Evolutionary conservation across 1,140 invertebrate species (phyloP), one percentile per base, ranked within the genome.

Genomic region (Formica exsecta): DNA sequence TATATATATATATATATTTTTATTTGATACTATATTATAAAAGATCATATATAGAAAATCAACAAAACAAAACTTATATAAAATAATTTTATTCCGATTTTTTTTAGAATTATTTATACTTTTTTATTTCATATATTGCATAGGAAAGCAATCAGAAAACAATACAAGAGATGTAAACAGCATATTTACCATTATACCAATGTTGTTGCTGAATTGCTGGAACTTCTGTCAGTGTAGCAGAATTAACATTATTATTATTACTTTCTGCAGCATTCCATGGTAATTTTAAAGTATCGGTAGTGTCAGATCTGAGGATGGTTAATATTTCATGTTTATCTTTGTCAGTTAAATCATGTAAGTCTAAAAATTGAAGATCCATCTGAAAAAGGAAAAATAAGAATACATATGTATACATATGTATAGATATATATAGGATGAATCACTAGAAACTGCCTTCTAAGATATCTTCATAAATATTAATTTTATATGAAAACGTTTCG

Each of bases 321-420:
- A 90, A 88, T 48, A 95, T 91, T 62, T 94, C 89, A 91, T 92
- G 87, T 89, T 90, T 93, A 81, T 91, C 86, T 70, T 68, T 92
- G 44, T 94, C 93, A 88, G 94, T 93, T 90, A 95, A 91, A 89
- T 92, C 93, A 75, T 87, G 75, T 75, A 95, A 91, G 90, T 95
- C 93, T 86, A 95, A 89, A 85, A 95, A 95, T 86, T 94, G 91
- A 90, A 92, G 92, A 79, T 93, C 90, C 91, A 89, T 92, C 94
- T 95, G 87, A 85, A 93, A 94, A 48, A 70, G 86, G 71, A 41
- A 87, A 87, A 48, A 25, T 29, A 48, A 32, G 61, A 41, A 44
- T 19, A 48, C 9, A 22, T 22, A 13, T 57, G 3, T 57, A 44
- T 19, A 48, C 9, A 22, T 22, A 13, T 57, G 3, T 57, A 6